Conservation (phyloP, 2,113 vertebrate species). For the Vimba vimba region DNA sequence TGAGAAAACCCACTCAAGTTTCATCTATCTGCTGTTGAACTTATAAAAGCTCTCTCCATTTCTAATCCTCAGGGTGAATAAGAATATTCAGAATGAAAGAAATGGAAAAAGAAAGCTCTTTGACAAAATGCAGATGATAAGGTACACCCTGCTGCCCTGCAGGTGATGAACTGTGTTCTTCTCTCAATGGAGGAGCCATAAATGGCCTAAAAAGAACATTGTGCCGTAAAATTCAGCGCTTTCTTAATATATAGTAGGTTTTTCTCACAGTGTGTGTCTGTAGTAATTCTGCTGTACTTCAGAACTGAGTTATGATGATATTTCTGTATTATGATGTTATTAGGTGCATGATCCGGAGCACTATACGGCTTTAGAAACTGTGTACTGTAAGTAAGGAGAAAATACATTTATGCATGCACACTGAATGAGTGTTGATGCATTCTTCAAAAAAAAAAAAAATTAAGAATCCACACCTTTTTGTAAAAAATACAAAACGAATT, state of each 20-base stretch:
- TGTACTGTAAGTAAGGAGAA: not conserved
- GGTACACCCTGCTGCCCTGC: not conserved
- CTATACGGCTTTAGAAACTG: not conserved
- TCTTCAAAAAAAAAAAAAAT: not conserved
- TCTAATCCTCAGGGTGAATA: constrained; percentile 10
- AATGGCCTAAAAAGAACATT: constrained; percentile 23
- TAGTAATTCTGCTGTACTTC: not conserved
- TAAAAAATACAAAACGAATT: not conserved
- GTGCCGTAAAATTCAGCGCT: not conserved
- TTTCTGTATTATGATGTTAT: not conserved
- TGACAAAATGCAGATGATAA: constrained; percentile 41
- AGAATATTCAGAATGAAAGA: constrained; percentile 39
- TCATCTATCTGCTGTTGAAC: constrained; percentile 4
- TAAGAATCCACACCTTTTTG: not conserved
- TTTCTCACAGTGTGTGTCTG: not conserved
- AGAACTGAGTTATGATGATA: constrained; percentile 1
- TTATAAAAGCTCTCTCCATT: constrained; percentile 17
- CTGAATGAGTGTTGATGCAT: not conserved
- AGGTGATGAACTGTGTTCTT: constrained; percentile 22
- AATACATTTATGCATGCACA: not conserved
- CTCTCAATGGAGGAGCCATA: constrained; percentile 1
- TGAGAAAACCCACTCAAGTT: constrained; percentile 20
- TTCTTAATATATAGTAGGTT: not conserved
- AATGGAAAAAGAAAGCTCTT: constrained; percentile 5
- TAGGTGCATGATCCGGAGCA: not conserved